phyloP scores from a whole-genome alignment of 2,888 invertebrate species.

The Serrognathus titanus region DNA sequence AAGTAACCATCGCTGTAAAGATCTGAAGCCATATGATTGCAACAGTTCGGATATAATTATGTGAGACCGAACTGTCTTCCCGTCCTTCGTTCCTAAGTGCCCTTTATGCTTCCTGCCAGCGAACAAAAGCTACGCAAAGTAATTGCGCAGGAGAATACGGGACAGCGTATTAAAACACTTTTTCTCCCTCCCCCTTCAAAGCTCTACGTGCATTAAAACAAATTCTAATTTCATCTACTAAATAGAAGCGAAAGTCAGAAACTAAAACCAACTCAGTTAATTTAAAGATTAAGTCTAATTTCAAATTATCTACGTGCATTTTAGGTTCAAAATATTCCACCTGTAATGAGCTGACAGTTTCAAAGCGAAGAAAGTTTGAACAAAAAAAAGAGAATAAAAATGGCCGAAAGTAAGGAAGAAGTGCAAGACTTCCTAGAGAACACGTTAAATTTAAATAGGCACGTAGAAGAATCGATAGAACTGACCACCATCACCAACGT shows the following conservation, averaged over 20 bases:
- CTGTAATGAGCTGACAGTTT: slow-evolving; percentile 40
- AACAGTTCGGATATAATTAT: slow-evolving; percentile 43
- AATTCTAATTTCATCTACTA: too few relatives aligned
- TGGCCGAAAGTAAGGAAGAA: slow-evolving; percentile 45
- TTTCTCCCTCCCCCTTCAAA: too few relatives aligned
- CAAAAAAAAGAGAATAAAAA: slow-evolving; percentile 23
- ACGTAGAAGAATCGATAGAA: slow-evolving; percentile 47
- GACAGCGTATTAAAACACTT: too few relatives aligned
- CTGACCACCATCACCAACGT: slow-evolving; percentile 44
- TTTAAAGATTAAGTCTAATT: too few relatives aligned
- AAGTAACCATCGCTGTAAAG: background rate
- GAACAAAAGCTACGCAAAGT: background rate
- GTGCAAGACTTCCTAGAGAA: slow-evolving; percentile 46
- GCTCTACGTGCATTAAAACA: too few relatives aligned
- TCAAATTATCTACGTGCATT: background rate
- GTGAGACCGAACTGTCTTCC: slow-evolving; percentile 39
- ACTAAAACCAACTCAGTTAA: too few relatives aligned
- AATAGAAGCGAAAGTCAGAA: too few relatives aligned
- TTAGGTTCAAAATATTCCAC: slow-evolving; percentile 4
- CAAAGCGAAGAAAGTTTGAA: slow-evolving; percentile 7
- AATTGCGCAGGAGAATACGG: too few relatives aligned
- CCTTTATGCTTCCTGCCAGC: background rate
- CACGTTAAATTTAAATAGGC: slow-evolving; percentile 45
- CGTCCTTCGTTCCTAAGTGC: slow-evolving; percentile 1
- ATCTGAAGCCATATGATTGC: background rate